A percentile compares a stretch with the other conserved stretches of the same genome.
phyloP scores from a whole-genome alignment of 2,888 invertebrate species.

The Autographa gamma region DNA sequence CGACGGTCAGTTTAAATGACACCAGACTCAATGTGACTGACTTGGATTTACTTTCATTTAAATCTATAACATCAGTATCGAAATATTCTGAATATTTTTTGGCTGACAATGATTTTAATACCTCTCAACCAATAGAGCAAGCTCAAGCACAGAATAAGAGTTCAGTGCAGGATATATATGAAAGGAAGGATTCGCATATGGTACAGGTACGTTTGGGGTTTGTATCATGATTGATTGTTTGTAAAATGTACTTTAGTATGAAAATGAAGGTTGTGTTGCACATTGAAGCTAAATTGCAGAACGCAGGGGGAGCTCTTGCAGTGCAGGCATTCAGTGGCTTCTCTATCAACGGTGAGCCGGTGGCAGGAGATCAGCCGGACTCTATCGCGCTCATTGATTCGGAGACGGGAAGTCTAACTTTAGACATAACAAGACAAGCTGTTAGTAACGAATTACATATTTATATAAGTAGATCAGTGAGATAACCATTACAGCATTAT shows the following conservation, averaged over 20 bases:
- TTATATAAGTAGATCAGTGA: neutral
- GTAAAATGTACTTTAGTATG: neutral
- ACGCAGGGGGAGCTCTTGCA: conserved; percentile 66
- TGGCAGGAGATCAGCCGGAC: conserved; percentile 75
- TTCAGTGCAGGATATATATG: conserved; percentile 76
- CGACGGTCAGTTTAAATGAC: conserved; percentile 58
- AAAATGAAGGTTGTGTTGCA: conserved; percentile 1
- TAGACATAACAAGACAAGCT: conserved; percentile 70
- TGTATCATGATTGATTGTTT: neutral
- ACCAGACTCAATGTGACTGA: conserved; percentile 60
- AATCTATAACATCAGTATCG: conserved; percentile 71
- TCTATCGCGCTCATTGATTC: conserved; percentile 76
- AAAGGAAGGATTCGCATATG: conserved; percentile 69
- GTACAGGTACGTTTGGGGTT: conserved; percentile 62
- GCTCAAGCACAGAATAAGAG: conserved; percentile 39
- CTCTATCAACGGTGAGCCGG: conserved; percentile 71
- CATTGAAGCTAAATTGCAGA: conserved; percentile 58
- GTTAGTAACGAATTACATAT: conserved; percentile 65
- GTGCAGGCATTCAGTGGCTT: conserved; percentile 81
- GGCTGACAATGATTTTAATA: conserved; percentile 68
- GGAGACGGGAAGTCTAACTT: conserved; percentile 75
- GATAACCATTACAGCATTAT: too few relatives aligned
- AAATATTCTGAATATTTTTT: conserved; percentile 76
- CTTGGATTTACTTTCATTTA: conserved; percentile 74
- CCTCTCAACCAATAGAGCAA: conserved; percentile 23